Conservation (phyloP, 2,888 invertebrate genomes). For the Archaeoteleia sp. region DNA sequence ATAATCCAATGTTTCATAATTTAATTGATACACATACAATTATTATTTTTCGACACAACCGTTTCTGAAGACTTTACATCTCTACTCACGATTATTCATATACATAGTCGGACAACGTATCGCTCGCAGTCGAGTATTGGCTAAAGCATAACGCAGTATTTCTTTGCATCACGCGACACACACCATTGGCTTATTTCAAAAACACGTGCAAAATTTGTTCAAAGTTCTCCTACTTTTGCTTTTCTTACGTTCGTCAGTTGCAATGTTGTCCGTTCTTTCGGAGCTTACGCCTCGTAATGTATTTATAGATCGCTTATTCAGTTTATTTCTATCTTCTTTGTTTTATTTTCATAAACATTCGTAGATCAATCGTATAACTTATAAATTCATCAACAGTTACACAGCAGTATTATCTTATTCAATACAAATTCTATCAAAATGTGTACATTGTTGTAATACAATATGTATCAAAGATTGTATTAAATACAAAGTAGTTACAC, state of each 20-base stretch:
- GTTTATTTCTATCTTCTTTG: conserved; percentile 58
- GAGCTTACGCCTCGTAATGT: conserved; percentile 74
- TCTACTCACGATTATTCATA: conserved; percentile 34
- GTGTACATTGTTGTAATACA: too few species aligned
- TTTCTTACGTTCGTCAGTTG: conserved; percentile 67
- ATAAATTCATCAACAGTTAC: too few species aligned
- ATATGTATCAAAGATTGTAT: too few species aligned
- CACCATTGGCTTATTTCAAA: conserved; percentile 52
- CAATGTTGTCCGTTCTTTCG: conserved; percentile 68
- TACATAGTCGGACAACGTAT: conserved; percentile 44
- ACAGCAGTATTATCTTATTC: too few species aligned
- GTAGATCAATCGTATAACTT: conserved; percentile 33
- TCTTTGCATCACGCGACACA: conserved; percentile 56
- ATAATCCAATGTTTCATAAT: too few species aligned
- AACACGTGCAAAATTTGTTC: conserved; percentile 53
- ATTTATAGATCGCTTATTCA: conserved; percentile 73
- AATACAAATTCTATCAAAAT: too few species aligned
- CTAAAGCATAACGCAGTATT: conserved; percentile 53
- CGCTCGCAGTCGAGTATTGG: conserved; percentile 44
- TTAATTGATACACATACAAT: too few species aligned
- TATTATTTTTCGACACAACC: not conserved
- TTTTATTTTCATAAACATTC: conserved; percentile 23
- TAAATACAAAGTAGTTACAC: too few species aligned
- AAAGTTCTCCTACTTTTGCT: conserved; percentile 61
- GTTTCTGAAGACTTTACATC: conserved; percentile 19